Evolutionary conservation across 2,113 vertebrate species (phyloP).

Genomic region (Xenus cinereus): DNA sequence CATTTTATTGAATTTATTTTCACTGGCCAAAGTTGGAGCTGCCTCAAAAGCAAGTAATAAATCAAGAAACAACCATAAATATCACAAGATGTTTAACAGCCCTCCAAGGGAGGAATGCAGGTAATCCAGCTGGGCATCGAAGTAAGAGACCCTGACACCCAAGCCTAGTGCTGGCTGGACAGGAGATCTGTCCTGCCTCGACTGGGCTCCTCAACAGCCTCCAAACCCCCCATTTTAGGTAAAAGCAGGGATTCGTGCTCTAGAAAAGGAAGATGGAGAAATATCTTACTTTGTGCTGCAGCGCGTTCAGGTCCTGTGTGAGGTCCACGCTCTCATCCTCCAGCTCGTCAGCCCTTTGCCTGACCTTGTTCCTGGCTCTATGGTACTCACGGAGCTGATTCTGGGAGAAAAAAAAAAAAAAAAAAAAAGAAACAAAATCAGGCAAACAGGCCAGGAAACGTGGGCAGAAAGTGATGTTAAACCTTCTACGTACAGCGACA

Average conservation of each 20-base stretch:
- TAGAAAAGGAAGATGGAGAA: not conserved
- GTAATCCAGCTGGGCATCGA: not conserved
- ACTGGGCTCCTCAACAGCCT: not conserved
- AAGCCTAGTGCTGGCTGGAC: not conserved
- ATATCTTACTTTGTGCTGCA: slow-evolving; percentile 79
- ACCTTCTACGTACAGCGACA: slow-evolving; percentile 71
- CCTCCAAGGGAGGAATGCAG: not conserved
- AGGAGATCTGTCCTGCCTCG: not conserved
- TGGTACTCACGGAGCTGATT: slow-evolving; percentile 76
- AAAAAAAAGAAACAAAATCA: not conserved
- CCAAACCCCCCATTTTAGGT: not conserved
- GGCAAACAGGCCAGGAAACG: not conserved
- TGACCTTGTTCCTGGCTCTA: slow-evolving; percentile 61
- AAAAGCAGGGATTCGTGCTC: not conserved
- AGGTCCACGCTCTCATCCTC: slow-evolving; percentile 77
- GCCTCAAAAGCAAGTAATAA: not conserved
- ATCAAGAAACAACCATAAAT: not conserved
- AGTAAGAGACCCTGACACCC: not conserved
- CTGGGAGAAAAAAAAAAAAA: not conserved
- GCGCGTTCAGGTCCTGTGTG: slow-evolving; percentile 66
- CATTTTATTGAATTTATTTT: not conserved
- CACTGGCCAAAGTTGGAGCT: not conserved
- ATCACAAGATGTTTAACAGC: not conserved
- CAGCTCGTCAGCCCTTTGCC: slow-evolving; percentile 72
- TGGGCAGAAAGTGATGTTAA: accelerated